Percentiles rank a stretch among this genome's conserved stretches.
These are phyloP conservation scores for Drosophila antonietae DNA, from an alignment of 2,888 invertebrate genomes.

Conservation along the genomic window DNA sequence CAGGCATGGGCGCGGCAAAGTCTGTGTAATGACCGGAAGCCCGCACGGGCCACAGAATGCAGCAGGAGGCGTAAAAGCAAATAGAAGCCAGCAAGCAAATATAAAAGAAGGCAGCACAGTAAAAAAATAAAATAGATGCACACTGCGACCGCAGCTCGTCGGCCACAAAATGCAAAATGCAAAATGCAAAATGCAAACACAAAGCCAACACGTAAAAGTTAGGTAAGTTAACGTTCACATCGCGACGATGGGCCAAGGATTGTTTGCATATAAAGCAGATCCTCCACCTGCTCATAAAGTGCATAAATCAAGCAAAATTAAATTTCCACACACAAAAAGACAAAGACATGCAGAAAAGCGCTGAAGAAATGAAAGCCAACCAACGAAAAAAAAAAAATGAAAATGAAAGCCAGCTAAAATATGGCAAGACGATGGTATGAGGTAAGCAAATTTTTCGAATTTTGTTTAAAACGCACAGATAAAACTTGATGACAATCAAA, in stretches of 20 bases:
- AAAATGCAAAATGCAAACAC: slow-evolving; percentile 57
- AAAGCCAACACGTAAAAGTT: slow-evolving; percentile 47
- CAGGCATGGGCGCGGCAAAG: slow-evolving; percentile 42
- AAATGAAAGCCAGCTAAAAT: slow-evolving; percentile 14
- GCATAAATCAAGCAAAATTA: slow-evolving; percentile 79
- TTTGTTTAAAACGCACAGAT: slow-evolving; percentile 37
- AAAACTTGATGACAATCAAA: not conserved
- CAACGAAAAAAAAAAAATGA: not conserved
- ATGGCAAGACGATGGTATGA: slow-evolving; percentile 40
- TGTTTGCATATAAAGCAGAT: slow-evolving; percentile 59
- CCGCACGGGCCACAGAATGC: slow-evolving; percentile 50
- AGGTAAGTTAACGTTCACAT: slow-evolving; percentile 55
- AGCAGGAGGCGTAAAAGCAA: slow-evolving; percentile 52
- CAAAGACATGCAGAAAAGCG: slow-evolving; percentile 35
- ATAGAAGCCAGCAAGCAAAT: slow-evolving; percentile 47
- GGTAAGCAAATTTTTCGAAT: slow-evolving; percentile 44
- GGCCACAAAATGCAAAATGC: slow-evolving; percentile 33
- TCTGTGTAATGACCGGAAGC: slow-evolving; percentile 74
- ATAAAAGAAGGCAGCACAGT: not conserved
- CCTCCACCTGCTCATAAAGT: slow-evolving; percentile 52
- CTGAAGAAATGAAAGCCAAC: not conserved
- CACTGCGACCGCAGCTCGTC: slow-evolving; percentile 22
- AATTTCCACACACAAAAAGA: slow-evolving; percentile 57
- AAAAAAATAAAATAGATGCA: slow-evolving; percentile 21
- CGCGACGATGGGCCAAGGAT: slow-evolving; percentile 43